These are phyloP conservation scores for Diplolepis rosae DNA, from an alignment of 2,888 invertebrate genomes.

Conservation along the genomic window DNA sequence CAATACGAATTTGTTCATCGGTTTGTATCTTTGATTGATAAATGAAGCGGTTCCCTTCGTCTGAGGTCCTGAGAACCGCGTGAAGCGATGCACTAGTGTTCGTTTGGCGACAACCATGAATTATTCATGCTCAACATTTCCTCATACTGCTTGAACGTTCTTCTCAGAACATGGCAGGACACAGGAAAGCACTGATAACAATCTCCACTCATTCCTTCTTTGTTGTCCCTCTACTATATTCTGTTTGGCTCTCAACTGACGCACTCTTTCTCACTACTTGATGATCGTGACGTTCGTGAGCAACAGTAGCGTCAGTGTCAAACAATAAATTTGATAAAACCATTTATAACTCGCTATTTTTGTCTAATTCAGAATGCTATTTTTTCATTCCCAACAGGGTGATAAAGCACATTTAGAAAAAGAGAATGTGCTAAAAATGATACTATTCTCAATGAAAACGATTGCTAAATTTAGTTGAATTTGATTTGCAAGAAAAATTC, in stretches of 20 bases:
- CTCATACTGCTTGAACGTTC: constrained; percentile 69
- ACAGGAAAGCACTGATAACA: constrained; percentile 71
- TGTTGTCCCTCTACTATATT: constrained; percentile 2
- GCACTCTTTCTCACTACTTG: constrained; percentile 47
- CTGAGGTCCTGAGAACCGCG: constrained; percentile 5
- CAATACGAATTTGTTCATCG: constrained; percentile 28
- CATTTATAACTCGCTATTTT: constrained; percentile 25
- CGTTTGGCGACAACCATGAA: constrained; percentile 69
- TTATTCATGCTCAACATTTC: constrained; percentile 70
- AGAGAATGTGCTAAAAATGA: no score
- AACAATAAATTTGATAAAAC: background rate
- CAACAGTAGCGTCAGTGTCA: constrained; percentile 38
- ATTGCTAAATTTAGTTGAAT: no score
- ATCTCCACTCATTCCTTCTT: constrained; percentile 53
- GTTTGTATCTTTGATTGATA: constrained; percentile 30
- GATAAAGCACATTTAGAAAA: no score
- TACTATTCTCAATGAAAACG: no score
- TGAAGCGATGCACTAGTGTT: constrained; percentile 51
- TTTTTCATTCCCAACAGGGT: background rate
- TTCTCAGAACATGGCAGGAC: constrained; percentile 73
- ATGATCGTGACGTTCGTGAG: constrained; percentile 51
- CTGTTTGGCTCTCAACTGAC: constrained; percentile 31
- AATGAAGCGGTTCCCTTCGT: constrained; percentile 21
- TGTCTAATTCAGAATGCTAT: constrained; percentile 10
- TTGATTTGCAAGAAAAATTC: no score